Evolutionary conservation across 1,140 invertebrate species (phyloP), one percentile per base, ranked within the genome.

Genomic region (Teleogryllus occipitalis): DNA sequence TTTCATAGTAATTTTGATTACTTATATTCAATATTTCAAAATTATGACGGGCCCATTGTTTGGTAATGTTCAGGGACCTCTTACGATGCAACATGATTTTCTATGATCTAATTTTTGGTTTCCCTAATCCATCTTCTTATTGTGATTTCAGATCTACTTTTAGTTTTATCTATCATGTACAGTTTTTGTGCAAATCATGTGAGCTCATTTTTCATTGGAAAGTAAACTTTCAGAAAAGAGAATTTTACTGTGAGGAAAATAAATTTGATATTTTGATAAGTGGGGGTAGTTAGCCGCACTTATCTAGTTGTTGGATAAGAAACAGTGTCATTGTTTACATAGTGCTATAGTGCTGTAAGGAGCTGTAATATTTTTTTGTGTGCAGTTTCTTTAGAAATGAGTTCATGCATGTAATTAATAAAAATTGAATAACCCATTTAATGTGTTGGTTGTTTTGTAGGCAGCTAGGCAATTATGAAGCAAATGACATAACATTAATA

Each of bases 341-440:
- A n/a, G 1, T 6, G 65, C 65, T 14, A 72, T 72, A 1, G 65
- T 72, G n/a, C 65, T 3, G 65, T 72, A 6, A 72, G 65, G 65
- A 3, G 1, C 65, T 72, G n/a, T 72, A 15, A n/a, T 72, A 72
- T 14, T 72, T 72, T 3, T 1, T 6, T 14, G n/a, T 6, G n/a
- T 14, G 65, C n/a, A 72, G 65, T 72, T 72, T 72, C 65, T 6
- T 72, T 72, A 72, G 65, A 72, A 72, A 72, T 72, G 65, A 72
- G 6, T 72, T 72, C 65, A 14, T 6, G 65, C 6, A 6, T 4
- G 75, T 76, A n/a, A n/a, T n/a, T n/a, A n/a, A n/a, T n/a, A n/a
- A n/a, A n/a, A n/a, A n/a, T 76, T 3, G 46, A 76, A 76, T 76
- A 76, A 76, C 75, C 15, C 7, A 76, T n/a, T n/a, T n/a, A 76